A percentile compares a stretch with the other conserved stretches of the same genome.
These are phyloP conservation scores for Lypha dubia DNA, from an alignment of 2,888 invertebrate genomes.

Conservation along the genomic window DNA sequence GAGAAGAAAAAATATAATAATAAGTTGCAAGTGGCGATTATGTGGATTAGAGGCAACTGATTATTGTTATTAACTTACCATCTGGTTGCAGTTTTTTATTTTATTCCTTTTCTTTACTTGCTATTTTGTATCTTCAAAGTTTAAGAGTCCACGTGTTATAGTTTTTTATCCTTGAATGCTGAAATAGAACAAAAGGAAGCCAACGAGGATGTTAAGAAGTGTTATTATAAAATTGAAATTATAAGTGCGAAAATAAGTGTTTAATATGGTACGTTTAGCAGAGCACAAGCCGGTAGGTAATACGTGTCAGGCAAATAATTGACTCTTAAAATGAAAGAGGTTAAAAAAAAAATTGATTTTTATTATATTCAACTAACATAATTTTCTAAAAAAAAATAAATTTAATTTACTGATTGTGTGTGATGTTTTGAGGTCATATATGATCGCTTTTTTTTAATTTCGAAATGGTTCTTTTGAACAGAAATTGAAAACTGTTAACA, in stretches of 20 bases:
- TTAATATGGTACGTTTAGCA: slow-evolving; percentile 51
- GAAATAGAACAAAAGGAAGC: slow-evolving; percentile 45
- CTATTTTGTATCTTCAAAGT: slow-evolving; percentile 27
- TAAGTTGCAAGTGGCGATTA: slow-evolving; percentile 43
- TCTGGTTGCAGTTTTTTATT: slow-evolving; percentile 48
- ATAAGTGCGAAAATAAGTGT: slow-evolving; percentile 37
- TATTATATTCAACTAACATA: no score
- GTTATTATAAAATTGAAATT: slow-evolving; percentile 47
- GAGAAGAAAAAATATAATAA: background rate
- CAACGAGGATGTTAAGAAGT: slow-evolving; percentile 43
- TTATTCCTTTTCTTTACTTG: slow-evolving; percentile 15
- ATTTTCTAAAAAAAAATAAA: no score
- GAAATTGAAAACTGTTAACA: no score
- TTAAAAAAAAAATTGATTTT: background rate
- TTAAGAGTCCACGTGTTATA: slow-evolving; percentile 64
- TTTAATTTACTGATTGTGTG: no score
- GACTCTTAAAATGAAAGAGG: background rate
- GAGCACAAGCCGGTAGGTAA: background rate
- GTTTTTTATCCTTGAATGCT: slow-evolving; percentile 69
- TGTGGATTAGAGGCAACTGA: slow-evolving; percentile 62
- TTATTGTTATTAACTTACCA: slow-evolving; percentile 70
- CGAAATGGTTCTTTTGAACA: no score
- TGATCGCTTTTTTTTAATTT: no score
- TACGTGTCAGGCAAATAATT: background rate
- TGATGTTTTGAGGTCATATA: no score